These are phyloP conservation scores for Melanotaenia trifasciata DNA, from an alignment of 2,797 vertebrate genomes.

Conservation along the genomic window DNA sequence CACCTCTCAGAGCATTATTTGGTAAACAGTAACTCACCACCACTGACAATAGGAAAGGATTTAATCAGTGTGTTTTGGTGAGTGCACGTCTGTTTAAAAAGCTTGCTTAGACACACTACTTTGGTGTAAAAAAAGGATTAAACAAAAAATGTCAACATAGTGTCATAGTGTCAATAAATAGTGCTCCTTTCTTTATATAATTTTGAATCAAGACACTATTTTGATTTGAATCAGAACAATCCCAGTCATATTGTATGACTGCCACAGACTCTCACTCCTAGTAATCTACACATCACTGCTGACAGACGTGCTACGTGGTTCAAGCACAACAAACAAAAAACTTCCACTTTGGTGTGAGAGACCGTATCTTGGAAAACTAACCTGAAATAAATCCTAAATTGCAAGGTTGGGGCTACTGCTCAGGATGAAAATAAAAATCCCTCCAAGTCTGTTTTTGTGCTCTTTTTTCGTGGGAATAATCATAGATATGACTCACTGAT, in stretches of 20 bases:
- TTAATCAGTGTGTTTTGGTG: not conserved
- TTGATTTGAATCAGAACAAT: constrained; percentile 1
- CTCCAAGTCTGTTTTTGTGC: constrained; percentile 29
- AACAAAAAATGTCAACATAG: not conserved
- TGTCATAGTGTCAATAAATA: not conserved
- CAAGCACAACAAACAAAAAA: constrained; percentile 46
- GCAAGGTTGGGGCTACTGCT: constrained; percentile 54
- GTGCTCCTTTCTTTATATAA: not conserved
- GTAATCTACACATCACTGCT: constrained; percentile 34
- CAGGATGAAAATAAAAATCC: constrained; percentile 49
- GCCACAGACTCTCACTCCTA: constrained; percentile 8
- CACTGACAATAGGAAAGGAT: not conserved
- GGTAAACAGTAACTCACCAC: not conserved
- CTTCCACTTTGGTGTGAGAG: constrained; percentile 42
- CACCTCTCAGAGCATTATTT: not conserved
- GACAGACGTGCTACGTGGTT: constrained; percentile 23
- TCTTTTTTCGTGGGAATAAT: constrained; percentile 54
- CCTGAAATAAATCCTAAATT: constrained; percentile 76
- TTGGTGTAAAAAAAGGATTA: not conserved
- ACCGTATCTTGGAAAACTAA: constrained; percentile 60
- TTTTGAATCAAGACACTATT: not conserved
- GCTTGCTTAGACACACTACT: not conserved
- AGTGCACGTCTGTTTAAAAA: not conserved
- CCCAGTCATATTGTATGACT: not conserved
- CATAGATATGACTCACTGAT: constrained; percentile 68